Evolutionary conservation across 2,113 vertebrate genomes (phyloP).

Genomic region (Leucosticte australis): DNA sequence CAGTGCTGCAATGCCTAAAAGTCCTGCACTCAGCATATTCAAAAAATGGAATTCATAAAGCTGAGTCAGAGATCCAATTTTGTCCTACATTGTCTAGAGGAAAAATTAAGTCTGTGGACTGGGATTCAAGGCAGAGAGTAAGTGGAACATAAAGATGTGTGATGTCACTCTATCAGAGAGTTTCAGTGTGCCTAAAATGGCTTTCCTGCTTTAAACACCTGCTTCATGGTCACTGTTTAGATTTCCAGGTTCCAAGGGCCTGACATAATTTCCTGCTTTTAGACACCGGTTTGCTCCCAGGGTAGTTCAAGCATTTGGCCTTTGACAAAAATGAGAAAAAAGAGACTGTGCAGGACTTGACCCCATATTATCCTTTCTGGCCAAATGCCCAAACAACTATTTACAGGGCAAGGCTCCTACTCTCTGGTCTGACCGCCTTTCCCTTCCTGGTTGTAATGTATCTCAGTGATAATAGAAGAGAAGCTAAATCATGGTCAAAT

Average conservation of each 20-base stretch:
- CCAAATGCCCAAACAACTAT: background rate
- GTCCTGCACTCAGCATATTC: background rate
- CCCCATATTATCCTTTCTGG: background rate
- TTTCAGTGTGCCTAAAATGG: background rate
- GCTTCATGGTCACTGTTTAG: background rate
- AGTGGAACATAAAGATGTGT: background rate
- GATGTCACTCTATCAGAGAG: background rate
- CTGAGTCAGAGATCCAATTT: background rate
- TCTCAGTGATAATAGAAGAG: background rate
- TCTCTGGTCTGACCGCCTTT: background rate
- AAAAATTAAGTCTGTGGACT: background rate
- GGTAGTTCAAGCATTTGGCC: background rate
- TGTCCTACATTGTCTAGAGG: background rate
- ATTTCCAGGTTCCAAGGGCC: background rate
- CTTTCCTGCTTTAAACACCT: background rate
- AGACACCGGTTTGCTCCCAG: background rate
- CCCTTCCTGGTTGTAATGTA: background rate
- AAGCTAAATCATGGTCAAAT: constrained; percentile 11
- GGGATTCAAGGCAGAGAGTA: background rate
- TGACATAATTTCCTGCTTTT: background rate
- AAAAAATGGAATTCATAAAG: background rate
- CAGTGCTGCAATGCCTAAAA: background rate
- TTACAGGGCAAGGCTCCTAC: background rate
- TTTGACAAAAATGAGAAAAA: background rate
- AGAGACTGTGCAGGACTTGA: background rate